Evolutionary conservation across 23 tunicate species (phyloP), one percentile per base, ranked within the genome.

Genomic region (Oikopleura vanhoeffeni): DNA sequence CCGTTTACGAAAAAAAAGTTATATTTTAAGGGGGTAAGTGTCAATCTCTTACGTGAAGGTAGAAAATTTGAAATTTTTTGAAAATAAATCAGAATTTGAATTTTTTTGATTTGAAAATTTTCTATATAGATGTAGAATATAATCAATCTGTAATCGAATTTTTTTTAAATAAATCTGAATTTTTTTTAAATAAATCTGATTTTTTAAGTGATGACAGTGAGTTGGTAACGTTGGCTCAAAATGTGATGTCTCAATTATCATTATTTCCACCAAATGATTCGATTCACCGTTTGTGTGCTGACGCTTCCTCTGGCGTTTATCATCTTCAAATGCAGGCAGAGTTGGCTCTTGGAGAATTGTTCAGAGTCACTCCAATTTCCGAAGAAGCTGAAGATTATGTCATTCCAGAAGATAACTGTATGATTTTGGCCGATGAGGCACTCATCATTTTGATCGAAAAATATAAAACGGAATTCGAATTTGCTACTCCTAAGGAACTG

Each of bases 331-430:
- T 28, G 27, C 79, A 71, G 32, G 79, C 79, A n/a, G n/a, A n/a
- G n/a, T n/a, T n/a, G 2, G 79, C 79, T 32, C 79, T 71, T 28
- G 79, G 36, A 2, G 79, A 71, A 38, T 38, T 71, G 4, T 38
- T 71, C 79, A 28, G 79, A 28, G 35, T 38, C 34, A 30, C 35
- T 71, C 38, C 34, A 2, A 71, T 71, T 32, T 24, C 38, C 3
- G 79, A 71, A 28, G 79, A 71, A 32, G 79, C 79, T 13, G 79
- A 71, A 71, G 79, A 71, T 71, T 71, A 13, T 71, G 79, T 38
- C 3, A 13, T 71, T 18, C 79, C 79, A 71, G 79, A 71, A 71
- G 79, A 71, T 2, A 2, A 2, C 35, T 71, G 79, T 30, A 3
- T 2, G 4, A 38, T 18, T 2, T 32, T 30, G 38, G 27, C 34